phyloP scores from a whole-genome alignment of 2,888 invertebrate genomes.

The Neoitamus cyanurus region DNA sequence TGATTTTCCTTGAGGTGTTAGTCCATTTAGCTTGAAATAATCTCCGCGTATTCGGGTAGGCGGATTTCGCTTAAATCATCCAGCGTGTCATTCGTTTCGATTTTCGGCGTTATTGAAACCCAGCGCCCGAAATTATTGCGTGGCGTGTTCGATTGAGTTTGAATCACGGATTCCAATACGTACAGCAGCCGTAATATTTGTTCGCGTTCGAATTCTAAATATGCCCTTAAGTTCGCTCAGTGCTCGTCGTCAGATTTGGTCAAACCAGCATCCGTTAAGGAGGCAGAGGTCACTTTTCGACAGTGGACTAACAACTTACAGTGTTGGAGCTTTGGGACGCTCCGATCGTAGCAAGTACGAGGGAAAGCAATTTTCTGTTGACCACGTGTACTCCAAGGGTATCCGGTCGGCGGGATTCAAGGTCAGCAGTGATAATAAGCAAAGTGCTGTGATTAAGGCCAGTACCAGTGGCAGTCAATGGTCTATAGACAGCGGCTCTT shows the following conservation, averaged over 20 bases:
- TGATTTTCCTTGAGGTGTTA: constrained; percentile 28
- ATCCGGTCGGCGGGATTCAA: background rate
- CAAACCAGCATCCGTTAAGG: constrained; percentile 51
- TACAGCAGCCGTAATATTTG: background rate
- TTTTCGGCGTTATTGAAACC: constrained; percentile 22
- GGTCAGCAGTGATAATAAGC: background rate
- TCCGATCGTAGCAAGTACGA: constrained; percentile 45
- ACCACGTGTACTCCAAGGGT: constrained; percentile 43
- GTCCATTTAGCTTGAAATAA: constrained; percentile 18
- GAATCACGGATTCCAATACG: constrained; percentile 7
- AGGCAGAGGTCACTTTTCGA: constrained; percentile 52
- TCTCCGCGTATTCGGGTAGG: background rate
- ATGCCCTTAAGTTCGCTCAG: constrained; percentile 43
- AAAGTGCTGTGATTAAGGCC: background rate
- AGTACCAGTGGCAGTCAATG: background rate
- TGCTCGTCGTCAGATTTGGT: constrained; percentile 48
- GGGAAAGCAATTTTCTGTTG: constrained; percentile 52
- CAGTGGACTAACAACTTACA: background rate
- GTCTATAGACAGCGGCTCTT: background rate
- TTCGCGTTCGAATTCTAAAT: background rate
- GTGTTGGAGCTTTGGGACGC: background rate
- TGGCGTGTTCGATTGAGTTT: constrained; percentile 32
- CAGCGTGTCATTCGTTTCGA: constrained; percentile 27
- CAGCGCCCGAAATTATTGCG: constrained; percentile 15
- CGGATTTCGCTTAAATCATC: constrained; percentile 11